phyloP scores from a whole-genome alignment of 2,888 invertebrate genomes.

The Andrena fulva region DNA sequence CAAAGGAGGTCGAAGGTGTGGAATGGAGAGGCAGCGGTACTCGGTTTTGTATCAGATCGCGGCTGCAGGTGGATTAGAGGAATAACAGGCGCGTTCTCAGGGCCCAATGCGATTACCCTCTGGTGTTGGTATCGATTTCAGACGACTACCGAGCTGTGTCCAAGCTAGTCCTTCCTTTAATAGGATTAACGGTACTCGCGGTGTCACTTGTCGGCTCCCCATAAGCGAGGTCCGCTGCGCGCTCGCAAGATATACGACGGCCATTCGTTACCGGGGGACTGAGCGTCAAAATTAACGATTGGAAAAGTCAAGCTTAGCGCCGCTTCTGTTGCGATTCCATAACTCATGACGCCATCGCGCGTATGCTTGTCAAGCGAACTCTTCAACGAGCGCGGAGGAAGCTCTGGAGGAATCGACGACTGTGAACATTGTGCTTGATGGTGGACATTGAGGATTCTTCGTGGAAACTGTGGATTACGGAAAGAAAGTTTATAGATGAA shows the following conservation, averaged over 20 bases:
- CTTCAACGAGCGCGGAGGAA: not conserved
- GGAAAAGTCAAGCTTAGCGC: slow-evolving; percentile 64
- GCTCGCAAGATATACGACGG: slow-evolving; percentile 65
- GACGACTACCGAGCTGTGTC: slow-evolving; percentile 64
- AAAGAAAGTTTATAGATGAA: not conserved
- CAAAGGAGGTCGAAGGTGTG: slow-evolving; percentile 61
- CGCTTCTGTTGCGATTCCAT: slow-evolving; percentile 59
- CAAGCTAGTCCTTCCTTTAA: slow-evolving; percentile 70
- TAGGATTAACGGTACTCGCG: slow-evolving; percentile 70
- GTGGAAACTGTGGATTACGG: not conserved
- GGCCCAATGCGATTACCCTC: slow-evolving; percentile 59
- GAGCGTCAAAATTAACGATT: slow-evolving; percentile 70
- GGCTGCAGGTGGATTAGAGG: slow-evolving; percentile 68
- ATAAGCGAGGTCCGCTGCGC: slow-evolving; percentile 45
- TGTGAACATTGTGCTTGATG: not conserved
- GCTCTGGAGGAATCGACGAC: slow-evolving; percentile 22
- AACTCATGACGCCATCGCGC: slow-evolving; percentile 50
- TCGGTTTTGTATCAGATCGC: slow-evolving; percentile 57
- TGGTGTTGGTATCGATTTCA: slow-evolving; percentile 65
- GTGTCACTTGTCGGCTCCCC: slow-evolving; percentile 68
- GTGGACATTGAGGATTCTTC: not conserved
- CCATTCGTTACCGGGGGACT: slow-evolving; percentile 62
- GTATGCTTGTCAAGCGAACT: slow-evolving; percentile 30
- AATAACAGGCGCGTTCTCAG: slow-evolving; percentile 64
- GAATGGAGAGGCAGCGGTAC: slow-evolving; percentile 47